These are phyloP conservation scores for Rhinolophus sinicus DNA, from an alignment of 2,113 vertebrate genomes.

Conservation along the genomic window DNA sequence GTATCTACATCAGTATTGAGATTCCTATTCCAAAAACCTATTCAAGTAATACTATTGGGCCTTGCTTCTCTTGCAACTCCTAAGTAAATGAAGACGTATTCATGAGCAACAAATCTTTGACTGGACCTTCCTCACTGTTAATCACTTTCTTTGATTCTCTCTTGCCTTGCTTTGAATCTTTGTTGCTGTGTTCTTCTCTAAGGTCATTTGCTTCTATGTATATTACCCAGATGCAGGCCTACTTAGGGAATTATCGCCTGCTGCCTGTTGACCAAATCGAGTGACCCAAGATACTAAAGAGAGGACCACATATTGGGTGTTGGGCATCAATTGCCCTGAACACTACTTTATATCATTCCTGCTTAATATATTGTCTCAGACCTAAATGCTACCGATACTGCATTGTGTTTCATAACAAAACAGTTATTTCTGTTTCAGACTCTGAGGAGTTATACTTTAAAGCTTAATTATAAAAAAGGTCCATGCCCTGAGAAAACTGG, in stretches of 20 bases:
- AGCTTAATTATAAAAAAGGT: neutral
- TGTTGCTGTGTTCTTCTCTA: neutral
- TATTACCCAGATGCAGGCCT: neutral
- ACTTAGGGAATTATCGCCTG: neutral
- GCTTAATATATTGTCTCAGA: neutral
- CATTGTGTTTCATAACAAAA: constrained; percentile 7
- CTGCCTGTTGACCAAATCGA: neutral
- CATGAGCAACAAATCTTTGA: neutral
- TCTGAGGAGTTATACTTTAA: neutral
- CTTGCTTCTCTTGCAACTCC: neutral
- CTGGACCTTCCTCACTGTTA: neutral
- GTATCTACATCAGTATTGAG: neutral
- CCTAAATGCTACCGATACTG: neutral
- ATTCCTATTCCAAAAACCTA: neutral
- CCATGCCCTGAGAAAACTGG: neutral
- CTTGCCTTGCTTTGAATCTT: neutral
- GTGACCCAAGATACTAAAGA: neutral
- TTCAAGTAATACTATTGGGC: neutral
- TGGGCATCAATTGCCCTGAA: neutral
- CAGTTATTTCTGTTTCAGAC: neutral
- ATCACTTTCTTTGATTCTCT: neutral
- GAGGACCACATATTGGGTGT: neutral
- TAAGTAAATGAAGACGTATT: neutral
- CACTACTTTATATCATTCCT: neutral
- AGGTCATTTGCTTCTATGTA: neutral